Conservation (phyloP, 2,888 invertebrate genomes). For the Caenorhabditis zanzibari region DNA sequence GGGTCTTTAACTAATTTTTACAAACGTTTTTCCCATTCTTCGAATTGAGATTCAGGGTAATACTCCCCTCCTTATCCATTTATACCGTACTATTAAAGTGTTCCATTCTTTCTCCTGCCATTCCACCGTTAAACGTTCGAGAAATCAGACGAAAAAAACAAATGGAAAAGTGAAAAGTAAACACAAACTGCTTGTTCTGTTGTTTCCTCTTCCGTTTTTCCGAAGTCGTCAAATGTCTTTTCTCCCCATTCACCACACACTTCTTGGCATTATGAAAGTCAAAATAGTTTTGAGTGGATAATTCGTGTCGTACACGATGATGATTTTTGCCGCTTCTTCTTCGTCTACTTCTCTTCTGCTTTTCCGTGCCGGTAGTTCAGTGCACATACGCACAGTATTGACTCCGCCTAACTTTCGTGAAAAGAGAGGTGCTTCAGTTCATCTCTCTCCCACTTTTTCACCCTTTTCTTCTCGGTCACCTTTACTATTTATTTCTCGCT, state of each 20-base stretch:
- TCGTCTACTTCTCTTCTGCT: constrained; percentile 17
- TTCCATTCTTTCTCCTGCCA: constrained; percentile 16
- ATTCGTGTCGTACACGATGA: constrained; percentile 47
- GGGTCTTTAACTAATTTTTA: background rate
- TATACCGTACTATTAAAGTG: no score
- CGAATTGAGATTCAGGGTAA: no score
- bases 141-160: constrained; percentile 14
- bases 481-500: constrained; percentile 47
- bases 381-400: constrained; percentile 42
- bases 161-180: constrained; percentile 34
- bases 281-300: constrained; percentile 48
- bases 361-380: constrained; percentile 37
- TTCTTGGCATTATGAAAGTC: constrained; percentile 21
- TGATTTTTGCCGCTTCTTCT: constrained; percentile 25
- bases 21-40: no score
- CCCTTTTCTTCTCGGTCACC: constrained; percentile 44
- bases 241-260: constrained; percentile 3
- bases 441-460: constrained; percentile 33
- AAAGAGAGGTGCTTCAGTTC: constrained; percentile 60
- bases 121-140: background rate
- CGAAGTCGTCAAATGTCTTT: constrained; percentile 12
- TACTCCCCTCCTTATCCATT: no score
- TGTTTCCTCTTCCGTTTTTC: constrained; percentile 21
- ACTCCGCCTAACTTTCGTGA: constrained; percentile 61
- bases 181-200: constrained; percentile 15